A percentile compares a stretch with the other conserved stretches of the same genome.
Evolutionary conservation across 2,113 vertebrate genomes (phyloP).

Genomic region (Mustelus asterias): DNA sequence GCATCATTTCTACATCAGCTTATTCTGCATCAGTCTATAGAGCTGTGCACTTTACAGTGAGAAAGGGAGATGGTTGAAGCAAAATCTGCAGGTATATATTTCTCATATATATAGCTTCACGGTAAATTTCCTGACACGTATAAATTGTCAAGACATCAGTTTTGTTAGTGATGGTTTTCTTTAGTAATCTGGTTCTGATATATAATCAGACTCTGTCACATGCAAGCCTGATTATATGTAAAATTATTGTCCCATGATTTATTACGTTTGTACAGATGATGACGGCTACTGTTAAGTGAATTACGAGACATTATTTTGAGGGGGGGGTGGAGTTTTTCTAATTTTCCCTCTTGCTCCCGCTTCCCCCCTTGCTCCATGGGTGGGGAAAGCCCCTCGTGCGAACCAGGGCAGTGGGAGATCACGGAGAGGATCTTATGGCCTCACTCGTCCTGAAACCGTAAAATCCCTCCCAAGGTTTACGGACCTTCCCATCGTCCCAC

Average conservation of each 20-base stretch:
- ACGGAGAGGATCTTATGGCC: no score
- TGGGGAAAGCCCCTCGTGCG: not conserved
- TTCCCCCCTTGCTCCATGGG: not conserved
- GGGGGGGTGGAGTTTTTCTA: not conserved
- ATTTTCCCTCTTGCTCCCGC: not conserved
- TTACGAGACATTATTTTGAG: not conserved
- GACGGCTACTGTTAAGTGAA: not conserved
- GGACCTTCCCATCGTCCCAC: no score
- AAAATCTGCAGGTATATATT: not conserved
- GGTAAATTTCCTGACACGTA: not conserved
- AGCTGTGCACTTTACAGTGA: not conserved
- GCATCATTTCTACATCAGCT: conserved; percentile 15
- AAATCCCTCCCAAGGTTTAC: no score
- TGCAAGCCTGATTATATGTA: no score
- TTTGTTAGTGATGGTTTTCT: not conserved
- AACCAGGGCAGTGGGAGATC: not conserved
- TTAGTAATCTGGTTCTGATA: no score
- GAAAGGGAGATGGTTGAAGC: not conserved
- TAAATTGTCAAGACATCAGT: not conserved
- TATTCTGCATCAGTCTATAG: conserved; percentile 3
- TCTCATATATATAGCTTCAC: not conserved
- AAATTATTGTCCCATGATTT: not conserved
- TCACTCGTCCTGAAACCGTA: no score
- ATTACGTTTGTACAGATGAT: not conserved
- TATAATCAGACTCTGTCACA: not conserved